These are phyloP conservation scores for Brienomyrus longianalis DNA, from an alignment of 2,113 vertebrate genomes.

Conservation along the genomic window DNA sequence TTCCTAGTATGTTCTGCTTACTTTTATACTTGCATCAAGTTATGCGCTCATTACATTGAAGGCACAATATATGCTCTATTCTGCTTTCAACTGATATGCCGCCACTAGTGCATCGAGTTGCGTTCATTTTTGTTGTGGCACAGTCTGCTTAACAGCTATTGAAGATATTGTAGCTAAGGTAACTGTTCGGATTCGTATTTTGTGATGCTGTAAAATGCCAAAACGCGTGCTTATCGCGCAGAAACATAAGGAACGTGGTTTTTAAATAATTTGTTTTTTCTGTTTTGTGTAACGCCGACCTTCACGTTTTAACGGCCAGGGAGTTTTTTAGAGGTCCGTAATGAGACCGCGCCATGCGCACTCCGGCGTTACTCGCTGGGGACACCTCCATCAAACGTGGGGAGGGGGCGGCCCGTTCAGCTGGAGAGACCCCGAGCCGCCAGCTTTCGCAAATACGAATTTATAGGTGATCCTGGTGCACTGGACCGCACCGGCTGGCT, in stretches of 20 bases:
- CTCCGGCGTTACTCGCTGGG: neutral
- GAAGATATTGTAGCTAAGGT: neutral
- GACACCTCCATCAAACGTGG: neutral
- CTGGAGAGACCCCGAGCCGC: neutral
- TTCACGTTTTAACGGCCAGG: conserved; percentile 1
- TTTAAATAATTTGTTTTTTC: neutral
- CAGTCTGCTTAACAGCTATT: neutral
- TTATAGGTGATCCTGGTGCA: neutral
- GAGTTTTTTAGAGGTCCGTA: neutral
- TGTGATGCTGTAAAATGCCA: neutral
- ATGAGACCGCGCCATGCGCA: neutral
- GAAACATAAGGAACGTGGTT: neutral
- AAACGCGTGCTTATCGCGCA: neutral
- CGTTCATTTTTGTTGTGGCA: conserved; percentile 25
- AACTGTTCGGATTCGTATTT: neutral
- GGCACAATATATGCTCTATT: too few species aligned
- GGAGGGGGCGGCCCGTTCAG: neutral
- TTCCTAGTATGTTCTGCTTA: neutral
- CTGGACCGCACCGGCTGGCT: neutral
- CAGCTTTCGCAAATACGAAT: neutral
- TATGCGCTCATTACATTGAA: neutral
- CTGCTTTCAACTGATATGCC: neutral
- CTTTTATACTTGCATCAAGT: neutral
- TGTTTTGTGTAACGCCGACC: neutral
- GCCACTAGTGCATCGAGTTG: neutral